Conservation (phyloP, 2,888 invertebrate genomes). For the Melipona bicolor region DNA sequence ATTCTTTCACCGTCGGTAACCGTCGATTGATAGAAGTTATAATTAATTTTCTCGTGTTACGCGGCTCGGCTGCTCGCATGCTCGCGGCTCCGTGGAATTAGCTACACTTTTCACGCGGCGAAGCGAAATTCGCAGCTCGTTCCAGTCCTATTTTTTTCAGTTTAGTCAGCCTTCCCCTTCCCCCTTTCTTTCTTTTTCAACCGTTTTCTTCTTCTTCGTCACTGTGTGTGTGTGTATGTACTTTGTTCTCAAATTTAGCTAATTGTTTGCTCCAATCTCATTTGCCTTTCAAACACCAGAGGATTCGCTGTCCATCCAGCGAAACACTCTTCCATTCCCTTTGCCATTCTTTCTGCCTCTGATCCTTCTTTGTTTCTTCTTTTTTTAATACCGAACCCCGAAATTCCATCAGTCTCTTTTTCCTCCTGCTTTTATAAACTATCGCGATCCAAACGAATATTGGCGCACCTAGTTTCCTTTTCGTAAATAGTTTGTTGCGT, state of each 20-base stretch:
- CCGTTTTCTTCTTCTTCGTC: background rate
- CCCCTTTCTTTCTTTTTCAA: conserved; percentile 3
- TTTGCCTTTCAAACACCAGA: conserved; percentile 52
- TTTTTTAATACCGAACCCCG: no score
- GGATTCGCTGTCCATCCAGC: conserved; percentile 3
- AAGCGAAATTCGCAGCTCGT: conserved; percentile 6
- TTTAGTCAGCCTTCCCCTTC: background rate
- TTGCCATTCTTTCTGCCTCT: background rate
- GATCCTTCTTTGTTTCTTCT: no score
- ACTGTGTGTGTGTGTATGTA: background rate
- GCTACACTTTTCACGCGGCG: conserved; percentile 17
- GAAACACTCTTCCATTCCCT: background rate
- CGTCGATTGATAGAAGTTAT: conserved; percentile 10
- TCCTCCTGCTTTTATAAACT: conserved; percentile 30
- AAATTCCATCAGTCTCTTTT: background rate
- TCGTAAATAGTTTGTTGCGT: no score
- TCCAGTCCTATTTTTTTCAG: conserved; percentile 7
- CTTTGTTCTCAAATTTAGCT: conserved; percentile 47
- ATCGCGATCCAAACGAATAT: background rate
- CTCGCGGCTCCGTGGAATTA: conserved; percentile 4
- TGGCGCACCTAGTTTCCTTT: no score
- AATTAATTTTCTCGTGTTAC: conserved; percentile 17
- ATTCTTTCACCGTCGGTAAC: background rate
- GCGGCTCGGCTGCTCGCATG: background rate
- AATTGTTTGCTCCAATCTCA: conserved; percentile 55